Evolutionary conservation across 2,797 vertebrate species (phyloP).

Genomic region (Molossus molossus): DNA sequence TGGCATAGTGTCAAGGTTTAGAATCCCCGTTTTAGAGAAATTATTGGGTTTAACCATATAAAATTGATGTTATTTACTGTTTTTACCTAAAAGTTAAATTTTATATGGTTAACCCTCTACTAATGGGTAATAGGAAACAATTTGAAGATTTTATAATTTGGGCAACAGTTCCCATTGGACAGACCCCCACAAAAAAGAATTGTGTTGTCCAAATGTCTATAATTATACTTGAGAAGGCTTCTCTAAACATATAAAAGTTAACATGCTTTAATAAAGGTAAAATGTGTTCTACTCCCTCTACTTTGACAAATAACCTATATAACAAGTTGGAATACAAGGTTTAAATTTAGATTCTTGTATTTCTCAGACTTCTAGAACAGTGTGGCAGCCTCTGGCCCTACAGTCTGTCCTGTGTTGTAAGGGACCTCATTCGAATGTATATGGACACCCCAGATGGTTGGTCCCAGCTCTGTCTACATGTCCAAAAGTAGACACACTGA

Average conservation of each 20-base stretch:
- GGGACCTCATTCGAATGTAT: too few relatives aligned
- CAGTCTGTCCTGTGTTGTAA: not conserved
- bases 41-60: not conserved
- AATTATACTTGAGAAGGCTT: not conserved
- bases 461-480: not conserved
- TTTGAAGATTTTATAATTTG: not conserved
- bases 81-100: constrained; percentile 31
- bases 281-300: not conserved
- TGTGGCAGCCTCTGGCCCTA: not conserved
- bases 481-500: not conserved
- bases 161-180: not conserved
- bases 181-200: not conserved
- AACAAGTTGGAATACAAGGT: not conserved
- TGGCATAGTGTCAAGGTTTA: not conserved
- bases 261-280: not conserved
- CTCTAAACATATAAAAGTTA: not conserved
- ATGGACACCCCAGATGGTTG: not conserved
- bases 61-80: not conserved
- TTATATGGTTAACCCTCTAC: not conserved
- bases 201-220: not conserved
- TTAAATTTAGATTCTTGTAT: not conserved
- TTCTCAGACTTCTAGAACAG: not conserved
- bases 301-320: not conserved
- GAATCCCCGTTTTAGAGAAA: constrained; percentile 14
- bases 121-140: not conserved